Percentiles rank a stretch among this genome's conserved stretches.
Conservation (phyloP, 2,797 vertebrate genomes). For the Lagodon rhomboides region DNA sequence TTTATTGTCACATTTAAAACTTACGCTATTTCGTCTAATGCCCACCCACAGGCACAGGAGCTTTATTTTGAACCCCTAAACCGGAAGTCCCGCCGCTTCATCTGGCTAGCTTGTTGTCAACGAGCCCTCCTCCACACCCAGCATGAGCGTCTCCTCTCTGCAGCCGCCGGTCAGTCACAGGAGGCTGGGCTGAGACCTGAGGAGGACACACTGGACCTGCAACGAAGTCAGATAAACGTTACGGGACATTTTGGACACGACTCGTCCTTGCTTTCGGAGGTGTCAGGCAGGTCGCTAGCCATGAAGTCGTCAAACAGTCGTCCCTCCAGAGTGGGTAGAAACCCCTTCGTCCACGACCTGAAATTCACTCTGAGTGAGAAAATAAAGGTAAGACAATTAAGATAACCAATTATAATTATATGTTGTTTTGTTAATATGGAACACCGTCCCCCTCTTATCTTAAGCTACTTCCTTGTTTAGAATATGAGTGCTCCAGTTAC, state of each 20-base stretch:
- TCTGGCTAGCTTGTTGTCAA: not conserved
- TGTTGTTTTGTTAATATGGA: no score
- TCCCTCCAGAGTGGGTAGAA: constrained; percentile 73
- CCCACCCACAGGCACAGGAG: not conserved
- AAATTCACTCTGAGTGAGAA: constrained; percentile 87
- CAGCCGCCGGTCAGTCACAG: not conserved
- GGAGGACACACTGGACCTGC: not conserved
- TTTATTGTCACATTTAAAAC: no score
- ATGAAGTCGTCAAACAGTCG: constrained; percentile 85
- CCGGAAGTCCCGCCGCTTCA: not conserved
- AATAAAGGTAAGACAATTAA: constrained; percentile 86
- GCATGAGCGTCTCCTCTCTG: constrained; percentile 9
- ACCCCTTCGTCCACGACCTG: constrained; percentile 92
- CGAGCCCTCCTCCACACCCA: not conserved
- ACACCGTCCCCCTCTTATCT: no score
- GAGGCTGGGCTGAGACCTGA: not conserved
- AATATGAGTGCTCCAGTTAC: not conserved
- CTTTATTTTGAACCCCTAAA: not conserved
- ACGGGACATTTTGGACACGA: not conserved
- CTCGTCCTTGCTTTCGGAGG: not conserved
- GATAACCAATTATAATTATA: fast-evolving
- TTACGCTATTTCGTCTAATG: not conserved
- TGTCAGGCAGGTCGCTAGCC: not conserved
- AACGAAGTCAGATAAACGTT: fast-evolving
- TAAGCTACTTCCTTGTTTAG: fast-evolving